phyloP scores from a whole-genome alignment of 2,113 vertebrate genomes.

The Phalacrocorax brasilianus region DNA sequence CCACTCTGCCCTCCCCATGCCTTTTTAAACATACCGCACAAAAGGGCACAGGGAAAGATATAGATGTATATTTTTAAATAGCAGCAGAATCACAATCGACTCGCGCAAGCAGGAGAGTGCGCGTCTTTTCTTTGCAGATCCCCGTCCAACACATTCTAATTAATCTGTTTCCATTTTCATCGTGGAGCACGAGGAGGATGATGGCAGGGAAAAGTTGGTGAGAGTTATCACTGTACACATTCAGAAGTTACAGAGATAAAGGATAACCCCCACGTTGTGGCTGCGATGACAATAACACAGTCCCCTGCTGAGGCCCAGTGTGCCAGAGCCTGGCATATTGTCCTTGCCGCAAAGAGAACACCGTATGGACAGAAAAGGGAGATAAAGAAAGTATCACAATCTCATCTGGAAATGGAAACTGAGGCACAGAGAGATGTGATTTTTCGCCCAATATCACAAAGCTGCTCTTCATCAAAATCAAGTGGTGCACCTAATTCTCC shows the following conservation, averaged over 20 bases:
- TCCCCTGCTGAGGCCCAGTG: background rate
- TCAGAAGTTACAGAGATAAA: constrained; percentile 48
- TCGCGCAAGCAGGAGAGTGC: background rate
- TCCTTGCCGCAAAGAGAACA: constrained; percentile 12
- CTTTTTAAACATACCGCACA: background rate
- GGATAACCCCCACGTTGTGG: background rate
- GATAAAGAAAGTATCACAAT: background rate
- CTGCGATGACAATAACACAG: constrained; percentile 26
- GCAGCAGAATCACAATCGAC: background rate
- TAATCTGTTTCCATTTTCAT: constrained; percentile 22
- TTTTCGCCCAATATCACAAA: background rate
- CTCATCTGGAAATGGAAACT: background rate
- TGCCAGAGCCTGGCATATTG: background rate
- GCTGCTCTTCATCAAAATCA: constrained; percentile 13
- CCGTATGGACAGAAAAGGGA: background rate
- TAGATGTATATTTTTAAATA: background rate
- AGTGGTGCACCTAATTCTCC: constrained; percentile 37
- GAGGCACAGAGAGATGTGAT: background rate
- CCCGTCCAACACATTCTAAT: constrained; percentile 34
- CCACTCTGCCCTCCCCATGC: background rate
- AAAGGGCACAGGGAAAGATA: background rate
- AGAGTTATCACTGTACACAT: background rate
- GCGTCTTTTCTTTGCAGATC: background rate
- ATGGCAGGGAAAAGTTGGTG: constrained; percentile 26
- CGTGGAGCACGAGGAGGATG: background rate